These are phyloP conservation scores for Cephus runcator DNA, from an alignment of 2,888 invertebrate species.

Conservation along the genomic window DNA sequence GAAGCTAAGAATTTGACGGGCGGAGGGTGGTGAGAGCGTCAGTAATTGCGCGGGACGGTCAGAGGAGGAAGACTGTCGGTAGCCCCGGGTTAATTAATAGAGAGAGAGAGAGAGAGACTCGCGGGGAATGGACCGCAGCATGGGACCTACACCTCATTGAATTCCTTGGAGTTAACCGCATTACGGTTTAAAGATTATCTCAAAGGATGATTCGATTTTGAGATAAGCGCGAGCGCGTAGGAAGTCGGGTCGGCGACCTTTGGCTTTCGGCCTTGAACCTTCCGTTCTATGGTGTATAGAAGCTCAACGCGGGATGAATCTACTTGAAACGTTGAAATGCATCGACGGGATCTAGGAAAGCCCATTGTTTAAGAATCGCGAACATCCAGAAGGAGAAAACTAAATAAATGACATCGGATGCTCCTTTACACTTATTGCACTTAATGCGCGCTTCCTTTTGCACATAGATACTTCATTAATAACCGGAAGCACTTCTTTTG, in stretches of 20 bases:
- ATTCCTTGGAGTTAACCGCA: constrained; percentile 18
- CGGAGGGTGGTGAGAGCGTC: not conserved
- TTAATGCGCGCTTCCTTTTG: constrained; percentile 49
- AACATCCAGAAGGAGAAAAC: too few species aligned
- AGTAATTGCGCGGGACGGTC: not conserved
- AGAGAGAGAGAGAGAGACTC: constrained; percentile 12
- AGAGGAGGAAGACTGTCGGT: constrained; percentile 8
- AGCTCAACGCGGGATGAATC: too few species aligned
- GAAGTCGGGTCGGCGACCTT: constrained; percentile 6
- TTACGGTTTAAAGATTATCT: constrained; percentile 3
- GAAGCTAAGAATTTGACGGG: too few species aligned
- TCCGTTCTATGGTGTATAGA: too few species aligned
- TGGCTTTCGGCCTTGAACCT: not conserved
- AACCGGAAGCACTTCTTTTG: constrained; percentile 54
- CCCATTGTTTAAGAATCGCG: too few species aligned
- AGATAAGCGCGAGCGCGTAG: not conserved
- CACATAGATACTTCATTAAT: constrained; percentile 60
- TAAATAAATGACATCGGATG: too few species aligned
- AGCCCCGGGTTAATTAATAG: constrained; percentile 43
- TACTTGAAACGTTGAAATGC: not conserved
- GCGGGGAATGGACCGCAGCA: constrained; percentile 28
- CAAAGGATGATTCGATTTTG: constrained; percentile 1
- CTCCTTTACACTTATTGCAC: constrained; percentile 9
- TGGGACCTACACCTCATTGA: constrained; percentile 34
- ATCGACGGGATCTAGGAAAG: not conserved